Conservation (phyloP, 1,140 invertebrate genomes). For the Bacillus rossius region DNA sequence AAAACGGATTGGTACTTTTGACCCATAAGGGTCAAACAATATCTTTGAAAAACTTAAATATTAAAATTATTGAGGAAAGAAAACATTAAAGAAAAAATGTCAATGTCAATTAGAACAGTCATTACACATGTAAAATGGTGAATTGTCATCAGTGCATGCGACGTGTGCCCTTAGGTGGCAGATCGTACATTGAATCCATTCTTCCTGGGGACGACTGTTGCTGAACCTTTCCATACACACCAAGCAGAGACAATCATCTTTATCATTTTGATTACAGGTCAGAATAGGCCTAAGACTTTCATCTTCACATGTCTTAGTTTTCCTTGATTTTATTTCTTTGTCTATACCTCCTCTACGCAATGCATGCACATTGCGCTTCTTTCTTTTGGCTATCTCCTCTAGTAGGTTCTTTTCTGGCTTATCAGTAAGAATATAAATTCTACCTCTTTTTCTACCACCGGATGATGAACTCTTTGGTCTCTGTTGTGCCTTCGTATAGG, state of each 20-base stretch:
- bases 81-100: too few relatives aligned
- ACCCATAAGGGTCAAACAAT: too few relatives aligned
- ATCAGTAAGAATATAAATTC: neutral
- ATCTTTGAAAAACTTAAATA: too few relatives aligned
- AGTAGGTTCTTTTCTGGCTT: neutral
- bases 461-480: neutral
- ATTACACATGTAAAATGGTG: too few relatives aligned
- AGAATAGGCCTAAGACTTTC: neutral
- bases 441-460: neutral
- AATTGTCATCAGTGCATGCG: constrained; percentile 14
- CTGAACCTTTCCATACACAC: constrained; percentile 14
- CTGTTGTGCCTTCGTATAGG: neutral
- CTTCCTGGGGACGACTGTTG: constrained; percentile 15
- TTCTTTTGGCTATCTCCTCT: too few relatives aligned
- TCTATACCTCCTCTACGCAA: neutral
- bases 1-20: too few relatives aligned
- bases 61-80: too few relatives aligned
- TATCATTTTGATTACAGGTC: neutral
- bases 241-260: constrained; percentile 16
- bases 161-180: constrained; percentile 19
- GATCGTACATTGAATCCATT: constrained; percentile 17
- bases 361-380: neutral
- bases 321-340: neutral
- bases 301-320: neutral
- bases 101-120: too few relatives aligned